Conservation (phyloP, 2,888 invertebrate genomes). For the Alsophila aescularia region DNA sequence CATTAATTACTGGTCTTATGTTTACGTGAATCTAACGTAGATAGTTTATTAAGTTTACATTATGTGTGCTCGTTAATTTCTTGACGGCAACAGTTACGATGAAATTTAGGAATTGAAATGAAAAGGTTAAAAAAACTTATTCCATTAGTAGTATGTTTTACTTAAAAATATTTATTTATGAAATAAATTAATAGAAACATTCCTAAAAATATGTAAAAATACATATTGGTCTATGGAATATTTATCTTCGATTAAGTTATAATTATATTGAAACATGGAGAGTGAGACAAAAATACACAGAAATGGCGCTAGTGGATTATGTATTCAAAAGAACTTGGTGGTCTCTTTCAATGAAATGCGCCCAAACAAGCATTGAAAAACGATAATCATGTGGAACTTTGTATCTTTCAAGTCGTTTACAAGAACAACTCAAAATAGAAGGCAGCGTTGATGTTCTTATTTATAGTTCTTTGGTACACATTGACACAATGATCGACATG, state of each 20-base stretch:
- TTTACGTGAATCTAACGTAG: constrained; percentile 11
- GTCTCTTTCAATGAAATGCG: too few species aligned
- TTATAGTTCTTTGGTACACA: constrained; percentile 43
- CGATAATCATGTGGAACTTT: neutral
- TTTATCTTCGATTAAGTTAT: too few species aligned
- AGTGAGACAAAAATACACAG: too few species aligned
- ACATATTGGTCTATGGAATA: too few species aligned
- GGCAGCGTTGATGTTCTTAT: constrained; percentile 26
- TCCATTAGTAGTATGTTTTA: too few species aligned
- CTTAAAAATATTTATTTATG: too few species aligned
- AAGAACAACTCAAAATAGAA: constrained; percentile 15
- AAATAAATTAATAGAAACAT: too few species aligned
- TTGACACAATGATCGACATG: constrained; percentile 66
- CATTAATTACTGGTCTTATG: constrained; percentile 54
- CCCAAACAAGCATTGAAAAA: neutral
- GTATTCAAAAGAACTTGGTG: too few species aligned
- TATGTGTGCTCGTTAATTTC: constrained; percentile 52
- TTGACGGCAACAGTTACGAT: constrained; percentile 36
- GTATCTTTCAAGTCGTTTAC: constrained; percentile 20
- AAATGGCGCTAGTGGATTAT: too few species aligned
- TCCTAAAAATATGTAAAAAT: too few species aligned
- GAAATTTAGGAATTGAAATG: neutral
- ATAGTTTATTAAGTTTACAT: constrained; percentile 49
- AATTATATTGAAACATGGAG: too few species aligned
- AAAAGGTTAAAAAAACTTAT: too few species aligned